A percentile compares a stretch with the other conserved stretches of the same genome.
phyloP scores from a whole-genome alignment of 2,113 vertebrate genomes.

The Gymnorhina tibicen region DNA sequence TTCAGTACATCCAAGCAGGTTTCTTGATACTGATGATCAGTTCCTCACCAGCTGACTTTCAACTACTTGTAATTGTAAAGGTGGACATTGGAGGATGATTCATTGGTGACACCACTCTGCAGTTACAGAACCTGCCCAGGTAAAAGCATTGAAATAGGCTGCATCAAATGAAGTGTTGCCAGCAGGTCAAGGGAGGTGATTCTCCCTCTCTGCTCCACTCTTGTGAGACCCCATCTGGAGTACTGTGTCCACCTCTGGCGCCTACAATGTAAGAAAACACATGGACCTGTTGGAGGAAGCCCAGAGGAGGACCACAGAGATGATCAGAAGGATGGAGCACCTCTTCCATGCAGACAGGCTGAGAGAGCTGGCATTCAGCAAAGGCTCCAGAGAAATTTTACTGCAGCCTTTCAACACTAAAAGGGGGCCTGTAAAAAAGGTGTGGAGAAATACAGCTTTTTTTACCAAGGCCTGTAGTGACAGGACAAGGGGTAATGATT shows the following conservation, averaged over 20 bases:
- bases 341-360: neutral
- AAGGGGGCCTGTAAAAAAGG: neutral
- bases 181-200: neutral
- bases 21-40: neutral
- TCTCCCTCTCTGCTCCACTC: neutral
- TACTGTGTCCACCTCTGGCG: neutral
- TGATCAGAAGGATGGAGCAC: neutral
- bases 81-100: neutral
- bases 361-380: neutral
- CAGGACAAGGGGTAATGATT: neutral
- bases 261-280: neutral
- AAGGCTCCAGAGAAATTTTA: neutral
- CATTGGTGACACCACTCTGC: neutral
- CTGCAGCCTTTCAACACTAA: neutral
- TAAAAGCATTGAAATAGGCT: neutral
- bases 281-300: fast-evolving
- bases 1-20: neutral
- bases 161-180: neutral
- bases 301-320: neutral
- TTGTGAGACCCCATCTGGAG: neutral
- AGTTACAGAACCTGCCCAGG: neutral
- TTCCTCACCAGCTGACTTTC: neutral
- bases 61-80: neutral
- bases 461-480: neutral
- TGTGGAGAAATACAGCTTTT: neutral